These are phyloP conservation scores for Oscheius sp. DNA, from an alignment of 2,888 invertebrate species.

Conservation along the genomic window DNA sequence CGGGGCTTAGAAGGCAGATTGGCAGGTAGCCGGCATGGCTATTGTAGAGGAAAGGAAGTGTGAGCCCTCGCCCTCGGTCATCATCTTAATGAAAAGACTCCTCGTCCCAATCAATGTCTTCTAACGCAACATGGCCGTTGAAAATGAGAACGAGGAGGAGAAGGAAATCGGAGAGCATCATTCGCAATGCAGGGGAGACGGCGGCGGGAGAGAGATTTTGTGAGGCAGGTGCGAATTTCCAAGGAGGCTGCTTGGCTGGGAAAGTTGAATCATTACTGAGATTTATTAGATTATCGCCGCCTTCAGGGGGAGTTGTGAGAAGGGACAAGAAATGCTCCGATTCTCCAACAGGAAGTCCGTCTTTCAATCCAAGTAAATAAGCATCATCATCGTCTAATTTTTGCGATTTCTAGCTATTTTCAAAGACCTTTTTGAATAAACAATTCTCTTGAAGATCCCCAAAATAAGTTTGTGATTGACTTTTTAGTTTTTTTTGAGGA, in stretches of 20 bases:
- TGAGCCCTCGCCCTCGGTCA: conserved; percentile 5
- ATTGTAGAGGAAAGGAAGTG: not conserved
- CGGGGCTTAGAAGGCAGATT: not conserved
- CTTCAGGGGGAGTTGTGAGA: too few relatives aligned
- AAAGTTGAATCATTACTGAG: not conserved
- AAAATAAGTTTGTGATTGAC: too few relatives aligned
- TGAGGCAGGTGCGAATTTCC: too few relatives aligned
- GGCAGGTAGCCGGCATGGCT: not conserved
- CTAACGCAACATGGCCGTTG: conserved; percentile 22
- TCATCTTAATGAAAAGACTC: conserved; percentile 27
- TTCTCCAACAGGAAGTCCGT: too few relatives aligned
- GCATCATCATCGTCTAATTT: too few relatives aligned
- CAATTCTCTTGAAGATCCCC: too few relatives aligned
- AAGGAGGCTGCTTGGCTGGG: too few relatives aligned
- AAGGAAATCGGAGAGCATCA: conserved; percentile 21
- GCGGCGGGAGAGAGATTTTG: not conserved
- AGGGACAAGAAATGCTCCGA: not conserved
- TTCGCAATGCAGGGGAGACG: not conserved
- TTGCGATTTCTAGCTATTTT: too few relatives aligned
- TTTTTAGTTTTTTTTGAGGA: too few relatives aligned
- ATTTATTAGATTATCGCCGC: too few relatives aligned
- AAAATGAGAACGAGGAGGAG: conserved; percentile 22
- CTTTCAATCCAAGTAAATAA: too few relatives aligned
- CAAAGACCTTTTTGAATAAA: too few relatives aligned
- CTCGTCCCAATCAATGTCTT: conserved; percentile 20